Percentiles rank a stretch among this genome's conserved stretches.
phyloP scores from a whole-genome alignment of 2,113 vertebrate species.

The Aptenodytes patagonicus region DNA sequence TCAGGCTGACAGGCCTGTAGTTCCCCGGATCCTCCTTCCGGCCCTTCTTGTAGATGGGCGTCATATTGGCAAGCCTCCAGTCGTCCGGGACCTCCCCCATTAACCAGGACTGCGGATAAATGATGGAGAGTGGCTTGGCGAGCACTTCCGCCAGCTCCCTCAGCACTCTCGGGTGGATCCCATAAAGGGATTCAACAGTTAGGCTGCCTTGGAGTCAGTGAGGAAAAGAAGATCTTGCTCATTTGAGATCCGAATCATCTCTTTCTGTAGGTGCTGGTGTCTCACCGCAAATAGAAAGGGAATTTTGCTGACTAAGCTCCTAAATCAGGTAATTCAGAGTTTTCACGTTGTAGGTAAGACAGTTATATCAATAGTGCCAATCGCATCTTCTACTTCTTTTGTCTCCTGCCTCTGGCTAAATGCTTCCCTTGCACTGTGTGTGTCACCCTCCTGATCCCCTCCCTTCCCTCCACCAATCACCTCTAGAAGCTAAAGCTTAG shows the following conservation, averaged over 20 bases:
- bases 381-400: not conserved
- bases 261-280: not conserved
- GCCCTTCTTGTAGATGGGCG: too few species aligned
- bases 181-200: not conserved
- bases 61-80: too few species aligned
- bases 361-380: not conserved
- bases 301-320: not conserved
- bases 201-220: not conserved
- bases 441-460: not conserved
- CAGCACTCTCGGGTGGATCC: too few species aligned
- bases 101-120: too few species aligned
- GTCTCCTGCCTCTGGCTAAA: not conserved
- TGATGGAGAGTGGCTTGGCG: too few species aligned
- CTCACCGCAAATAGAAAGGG: not conserved
- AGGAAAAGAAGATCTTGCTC: not conserved
- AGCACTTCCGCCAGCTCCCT: too few species aligned
- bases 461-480: not conserved
- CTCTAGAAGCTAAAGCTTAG: not conserved
- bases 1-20: too few species aligned
- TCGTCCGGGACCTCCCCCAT: too few species aligned
- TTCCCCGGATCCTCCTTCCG: too few species aligned
- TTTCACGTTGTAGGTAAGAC: not conserved
- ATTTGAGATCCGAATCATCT: not conserved
- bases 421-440: not conserved
- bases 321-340: not conserved